Evolutionary conservation across 92 coral and sea anemone genomes (phyloP).

Genomic region (Plumapathes pennacea): DNA sequence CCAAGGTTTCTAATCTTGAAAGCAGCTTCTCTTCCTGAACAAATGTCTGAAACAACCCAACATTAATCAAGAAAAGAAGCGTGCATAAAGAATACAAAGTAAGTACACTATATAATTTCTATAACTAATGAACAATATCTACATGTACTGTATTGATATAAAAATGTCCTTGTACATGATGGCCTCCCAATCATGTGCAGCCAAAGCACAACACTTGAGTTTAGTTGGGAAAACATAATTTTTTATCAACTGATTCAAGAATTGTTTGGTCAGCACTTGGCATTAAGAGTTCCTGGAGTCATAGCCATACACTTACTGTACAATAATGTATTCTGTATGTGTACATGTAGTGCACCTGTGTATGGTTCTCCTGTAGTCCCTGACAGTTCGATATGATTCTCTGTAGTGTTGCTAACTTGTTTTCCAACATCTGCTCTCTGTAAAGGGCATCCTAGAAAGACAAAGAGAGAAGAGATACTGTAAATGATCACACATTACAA

Average conservation of each 20-base stretch:
- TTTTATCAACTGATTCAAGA: no score
- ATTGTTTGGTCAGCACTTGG: not conserved
- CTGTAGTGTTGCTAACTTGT: conserved; percentile 86
- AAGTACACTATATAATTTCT: no score
- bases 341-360: conserved; percentile 80
- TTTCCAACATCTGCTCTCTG: conserved; percentile 92
- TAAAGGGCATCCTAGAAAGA: conserved; percentile 80
- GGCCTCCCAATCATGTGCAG: no score
- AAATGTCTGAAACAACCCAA: conserved; percentile 61
- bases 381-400: conserved; percentile 81
- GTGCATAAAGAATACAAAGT: no score
- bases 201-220: no score
- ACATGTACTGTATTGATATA: no score
- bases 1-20: conserved; percentile 94
- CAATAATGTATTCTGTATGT: not conserved
- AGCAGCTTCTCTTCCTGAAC: conserved; percentile 96
- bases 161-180: no score
- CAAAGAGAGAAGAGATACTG: not conserved
- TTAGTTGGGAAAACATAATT: not conserved
- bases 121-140: no score
- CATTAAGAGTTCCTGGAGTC: not conserved
- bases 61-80: not conserved
- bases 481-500: not conserved
- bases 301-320: not conserved
- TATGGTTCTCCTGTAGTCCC: conserved; percentile 68